These are phyloP conservation scores for Labeo catla DNA, from an alignment of 2,113 vertebrate genomes.

Conservation along the genomic window DNA sequence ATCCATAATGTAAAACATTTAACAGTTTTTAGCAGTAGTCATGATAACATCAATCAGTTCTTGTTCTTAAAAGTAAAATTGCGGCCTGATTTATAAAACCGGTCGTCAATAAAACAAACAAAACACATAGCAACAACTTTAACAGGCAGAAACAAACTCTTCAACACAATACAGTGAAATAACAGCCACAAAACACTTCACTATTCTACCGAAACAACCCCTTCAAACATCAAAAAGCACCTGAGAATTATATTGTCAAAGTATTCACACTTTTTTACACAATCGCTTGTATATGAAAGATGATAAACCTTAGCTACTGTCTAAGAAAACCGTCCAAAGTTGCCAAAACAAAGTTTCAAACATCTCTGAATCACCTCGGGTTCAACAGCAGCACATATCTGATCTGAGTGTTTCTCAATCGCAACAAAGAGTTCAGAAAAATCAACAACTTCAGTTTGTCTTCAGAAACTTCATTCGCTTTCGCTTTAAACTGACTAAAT, in stretches of 20 bases:
- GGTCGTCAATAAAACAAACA: not conserved
- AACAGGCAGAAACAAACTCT: not conserved
- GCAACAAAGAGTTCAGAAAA: constrained; percentile 57
- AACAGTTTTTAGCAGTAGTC: not conserved
- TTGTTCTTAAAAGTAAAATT: not conserved
- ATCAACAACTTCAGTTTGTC: constrained; percentile 53
- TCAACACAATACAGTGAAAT: not conserved
- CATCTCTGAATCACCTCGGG: constrained; percentile 3
- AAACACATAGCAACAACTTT: not conserved
- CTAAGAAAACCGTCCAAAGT: not conserved
- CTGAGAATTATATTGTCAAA: not conserved
- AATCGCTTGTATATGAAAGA: not conserved
- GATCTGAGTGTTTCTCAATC: constrained; percentile 39
- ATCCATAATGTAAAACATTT: not conserved
- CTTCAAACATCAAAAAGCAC: not conserved
- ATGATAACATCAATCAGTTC: not conserved
- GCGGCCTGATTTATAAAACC: not conserved
- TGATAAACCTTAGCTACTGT: not conserved
- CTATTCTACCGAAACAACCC: not conserved
- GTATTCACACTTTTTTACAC: not conserved
- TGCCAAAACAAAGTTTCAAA: not conserved
- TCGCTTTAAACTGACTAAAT: constrained; percentile 43
- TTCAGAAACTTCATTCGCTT: constrained; percentile 3
- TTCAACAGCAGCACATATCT: not conserved
- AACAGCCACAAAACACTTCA: not conserved